These are phyloP conservation scores for Eilema griseolum DNA, from an alignment of 2,888 invertebrate genomes.

Conservation along the genomic window DNA sequence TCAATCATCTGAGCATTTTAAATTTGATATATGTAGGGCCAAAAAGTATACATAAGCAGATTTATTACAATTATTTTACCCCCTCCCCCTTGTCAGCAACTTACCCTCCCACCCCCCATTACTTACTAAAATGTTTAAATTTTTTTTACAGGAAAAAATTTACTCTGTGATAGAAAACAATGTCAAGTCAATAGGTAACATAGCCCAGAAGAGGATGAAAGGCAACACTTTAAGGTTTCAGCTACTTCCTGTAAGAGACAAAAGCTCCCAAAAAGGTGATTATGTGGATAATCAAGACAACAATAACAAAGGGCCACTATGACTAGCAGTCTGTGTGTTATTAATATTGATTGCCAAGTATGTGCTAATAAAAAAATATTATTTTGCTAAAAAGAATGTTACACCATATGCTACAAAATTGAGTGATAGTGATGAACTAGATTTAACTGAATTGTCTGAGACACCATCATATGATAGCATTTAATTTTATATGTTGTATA, in stretches of 20 bases:
- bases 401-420: conserved; percentile 29
- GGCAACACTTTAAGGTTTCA: conserved; percentile 88
- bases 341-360: conserved; percentile 70
- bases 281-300: conserved; percentile 49
- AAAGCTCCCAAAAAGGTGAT: conserved; percentile 50
- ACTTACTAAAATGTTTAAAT: neutral
- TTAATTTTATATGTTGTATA: conserved; percentile 31
- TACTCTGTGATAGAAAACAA: conserved; percentile 85
- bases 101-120: too few relatives aligned
- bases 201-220: conserved; percentile 89
- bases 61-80: too few relatives aligned
- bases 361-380: conserved; percentile 66
- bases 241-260: conserved; percentile 82
- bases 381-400: conserved; percentile 46
- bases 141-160: conserved; percentile 86
- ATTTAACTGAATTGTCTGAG: conserved; percentile 14
- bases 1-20: too few relatives aligned
- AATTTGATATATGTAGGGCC: too few relatives aligned
- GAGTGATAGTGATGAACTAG: conserved; percentile 18
- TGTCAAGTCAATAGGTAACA: conserved; percentile 81
- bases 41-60: too few relatives aligned
- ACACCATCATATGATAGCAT: conserved; percentile 26
- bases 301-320: conserved; percentile 71
- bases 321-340: conserved; percentile 73
- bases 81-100: too few relatives aligned